Conservation (phyloP, 2,113 vertebrate species). For the Chionomys nivalis region DNA sequence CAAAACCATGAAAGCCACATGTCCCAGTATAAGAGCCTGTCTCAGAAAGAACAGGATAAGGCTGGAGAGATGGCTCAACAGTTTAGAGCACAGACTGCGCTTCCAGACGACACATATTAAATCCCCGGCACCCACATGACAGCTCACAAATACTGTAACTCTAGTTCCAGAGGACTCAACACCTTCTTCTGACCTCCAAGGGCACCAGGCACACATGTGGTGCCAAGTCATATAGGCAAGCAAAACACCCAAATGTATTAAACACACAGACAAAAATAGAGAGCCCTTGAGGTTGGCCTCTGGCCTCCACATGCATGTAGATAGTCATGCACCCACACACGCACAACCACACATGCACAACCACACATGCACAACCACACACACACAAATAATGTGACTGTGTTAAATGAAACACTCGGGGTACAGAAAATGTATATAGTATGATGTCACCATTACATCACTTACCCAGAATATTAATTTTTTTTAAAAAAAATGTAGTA, state of each 20-base stretch:
- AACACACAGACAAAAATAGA: not conserved
- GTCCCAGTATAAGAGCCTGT: not conserved
- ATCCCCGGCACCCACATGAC: not conserved
- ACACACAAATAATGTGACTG: not conserved
- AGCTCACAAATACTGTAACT: not conserved
- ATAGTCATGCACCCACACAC: too few relatives aligned
- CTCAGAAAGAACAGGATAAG: not conserved
- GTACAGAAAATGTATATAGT: not conserved
- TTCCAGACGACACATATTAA: not conserved
- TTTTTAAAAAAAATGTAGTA: not conserved
- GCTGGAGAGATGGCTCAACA: not conserved
- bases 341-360: not conserved
- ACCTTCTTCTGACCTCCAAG: not conserved
- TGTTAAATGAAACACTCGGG: conserved; percentile 20
- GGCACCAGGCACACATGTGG: not conserved
- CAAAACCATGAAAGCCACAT: not conserved
- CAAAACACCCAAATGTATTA: not conserved
- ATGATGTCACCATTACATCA: not conserved
- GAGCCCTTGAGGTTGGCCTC: not conserved
- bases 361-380: too few relatives aligned
- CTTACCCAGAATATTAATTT: not conserved
- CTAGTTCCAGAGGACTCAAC: not conserved
- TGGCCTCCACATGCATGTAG: not conserved
- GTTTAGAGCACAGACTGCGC: not conserved
- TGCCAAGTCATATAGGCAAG: not conserved